Conservation (phyloP, 92 coral and sea anemone genomes). For the Palythoa grandis region DNA sequence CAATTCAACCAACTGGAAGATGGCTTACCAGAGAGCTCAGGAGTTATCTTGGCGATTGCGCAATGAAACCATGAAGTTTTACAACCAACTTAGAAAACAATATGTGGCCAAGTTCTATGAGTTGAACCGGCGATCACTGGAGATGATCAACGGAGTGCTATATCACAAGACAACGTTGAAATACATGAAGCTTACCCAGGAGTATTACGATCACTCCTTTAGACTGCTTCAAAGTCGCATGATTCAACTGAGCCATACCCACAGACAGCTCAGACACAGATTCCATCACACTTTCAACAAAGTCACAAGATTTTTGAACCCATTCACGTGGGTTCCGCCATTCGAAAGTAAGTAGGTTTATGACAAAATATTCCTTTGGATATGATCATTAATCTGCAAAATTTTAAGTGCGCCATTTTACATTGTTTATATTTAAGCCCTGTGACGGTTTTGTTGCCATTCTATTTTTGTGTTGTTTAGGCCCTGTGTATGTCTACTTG, state of each 20-base stretch:
- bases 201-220: conserved; percentile 67
- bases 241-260: conserved; percentile 64
- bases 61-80: conserved; percentile 60
- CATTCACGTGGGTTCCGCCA: conserved; percentile 94
- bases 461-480: neutral
- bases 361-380: neutral
- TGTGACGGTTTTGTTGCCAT: neutral
- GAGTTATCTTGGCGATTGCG: conserved; percentile 61
- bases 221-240: conserved; percentile 65
- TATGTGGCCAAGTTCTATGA: conserved; percentile 56
- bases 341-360: conserved; percentile 83
- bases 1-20: conserved; percentile 63
- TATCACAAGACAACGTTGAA: conserved; percentile 64
- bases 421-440: neutral
- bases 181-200: conserved; percentile 56
- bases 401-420: neutral
- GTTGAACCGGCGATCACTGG: conserved; percentile 55
- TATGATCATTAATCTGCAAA: neutral
- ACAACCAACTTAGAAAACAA: conserved; percentile 45
- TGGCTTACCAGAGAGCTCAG: conserved; percentile 53
- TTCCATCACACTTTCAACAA: conserved; percentile 62
- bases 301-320: conserved; percentile 65
- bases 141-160: conserved; percentile 55
- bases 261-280: conserved; percentile 72
- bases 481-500: neutral